These are phyloP conservation scores for Nasonia vitripennis DNA, from an alignment of 1,140 invertebrate genomes.

Conservation along the genomic window DNA sequence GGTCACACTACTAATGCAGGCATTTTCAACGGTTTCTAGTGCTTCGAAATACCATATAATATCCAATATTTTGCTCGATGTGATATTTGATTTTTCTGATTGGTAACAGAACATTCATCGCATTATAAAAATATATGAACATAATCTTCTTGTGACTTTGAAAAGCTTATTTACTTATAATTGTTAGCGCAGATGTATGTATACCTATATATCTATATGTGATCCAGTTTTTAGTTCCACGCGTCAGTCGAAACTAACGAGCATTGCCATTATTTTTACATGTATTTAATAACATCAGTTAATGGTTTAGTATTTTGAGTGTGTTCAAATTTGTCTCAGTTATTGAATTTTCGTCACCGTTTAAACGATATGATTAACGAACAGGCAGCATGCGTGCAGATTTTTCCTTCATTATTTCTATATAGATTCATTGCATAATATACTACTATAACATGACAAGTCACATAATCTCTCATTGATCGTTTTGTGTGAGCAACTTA, in stretches of 20 bases:
- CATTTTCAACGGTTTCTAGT: too few species aligned
- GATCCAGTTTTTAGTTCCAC: not conserved
- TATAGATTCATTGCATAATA: not conserved
- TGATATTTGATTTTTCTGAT: slow-evolving; percentile 48
- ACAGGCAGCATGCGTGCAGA: not conserved
- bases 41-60: slow-evolving; percentile 41
- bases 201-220: not conserved
- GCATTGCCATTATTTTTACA: not conserved
- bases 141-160: slow-evolving; percentile 34
- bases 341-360: not conserved
- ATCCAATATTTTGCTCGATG: slow-evolving; percentile 68
- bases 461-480: not conserved
- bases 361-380: not conserved
- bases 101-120: slow-evolving; percentile 60
- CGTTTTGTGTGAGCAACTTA: not conserved
- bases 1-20: not conserved
- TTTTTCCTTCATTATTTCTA: slow-evolving; percentile 1
- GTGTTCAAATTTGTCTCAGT: not conserved
- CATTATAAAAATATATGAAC: slow-evolving; percentile 46
- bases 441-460: not conserved
- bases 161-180: slow-evolving; percentile 13
- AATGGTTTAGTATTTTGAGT: not conserved
- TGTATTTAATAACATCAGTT: slow-evolving; percentile 3
- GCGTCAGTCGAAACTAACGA: not conserved
- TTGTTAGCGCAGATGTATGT: slow-evolving; percentile 11